phyloP scores from a whole-genome alignment of 1,140 invertebrate genomes.

The Agrypnia vestita region DNA sequence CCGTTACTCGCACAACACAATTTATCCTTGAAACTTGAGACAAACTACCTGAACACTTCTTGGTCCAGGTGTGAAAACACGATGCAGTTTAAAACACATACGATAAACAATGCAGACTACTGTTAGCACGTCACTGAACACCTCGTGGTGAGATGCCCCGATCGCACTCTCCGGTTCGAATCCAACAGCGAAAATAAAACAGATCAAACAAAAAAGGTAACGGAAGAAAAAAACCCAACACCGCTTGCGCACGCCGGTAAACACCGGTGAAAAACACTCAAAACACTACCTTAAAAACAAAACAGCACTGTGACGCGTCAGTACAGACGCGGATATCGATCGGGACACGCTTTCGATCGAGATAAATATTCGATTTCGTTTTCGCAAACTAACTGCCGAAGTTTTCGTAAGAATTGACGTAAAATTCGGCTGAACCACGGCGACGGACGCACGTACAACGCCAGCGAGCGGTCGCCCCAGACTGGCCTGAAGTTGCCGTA shows the following conservation, averaged over 20 bases:
- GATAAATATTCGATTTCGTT: neutral
- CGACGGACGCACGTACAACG: neutral
- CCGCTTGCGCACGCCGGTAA: neutral
- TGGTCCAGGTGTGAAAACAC: neutral
- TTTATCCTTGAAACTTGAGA: conserved; percentile 1
- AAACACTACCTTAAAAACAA: neutral
- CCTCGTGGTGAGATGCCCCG: neutral
- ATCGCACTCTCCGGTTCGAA: neutral
- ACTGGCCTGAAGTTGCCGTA: conserved; percentile 13
- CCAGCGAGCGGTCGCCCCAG: neutral
- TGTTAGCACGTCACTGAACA: neutral
- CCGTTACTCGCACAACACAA: too few species aligned
- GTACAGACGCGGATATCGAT: neutral
- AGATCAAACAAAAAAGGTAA: conserved; percentile 8
- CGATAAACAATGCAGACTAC: neutral
- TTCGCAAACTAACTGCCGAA: conserved; percentile 9
- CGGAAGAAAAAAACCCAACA: conserved; percentile 1
- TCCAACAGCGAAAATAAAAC: neutral
- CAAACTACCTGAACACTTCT: neutral
- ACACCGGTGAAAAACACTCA: conserved; percentile 15
- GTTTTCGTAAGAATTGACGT: conserved; percentile 10
- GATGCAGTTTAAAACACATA: neutral
- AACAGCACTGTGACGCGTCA: neutral
- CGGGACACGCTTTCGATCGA: neutral
- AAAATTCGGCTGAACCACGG: neutral